Evolutionary conservation across 2,888 invertebrate species (phyloP).

Genomic region (Harpalus rubripes): DNA sequence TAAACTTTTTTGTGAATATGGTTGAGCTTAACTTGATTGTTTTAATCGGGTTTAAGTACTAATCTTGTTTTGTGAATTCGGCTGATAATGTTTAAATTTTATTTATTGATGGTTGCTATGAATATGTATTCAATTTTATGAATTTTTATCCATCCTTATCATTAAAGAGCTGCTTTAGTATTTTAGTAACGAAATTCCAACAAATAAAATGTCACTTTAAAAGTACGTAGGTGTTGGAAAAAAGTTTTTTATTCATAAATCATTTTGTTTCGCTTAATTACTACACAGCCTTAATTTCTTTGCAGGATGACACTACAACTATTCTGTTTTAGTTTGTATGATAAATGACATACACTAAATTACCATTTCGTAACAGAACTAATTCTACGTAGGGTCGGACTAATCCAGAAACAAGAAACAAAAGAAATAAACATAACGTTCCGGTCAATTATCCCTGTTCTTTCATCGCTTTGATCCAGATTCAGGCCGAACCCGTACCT

Average conservation of each 20-base stretch:
- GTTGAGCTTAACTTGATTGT: too few species aligned
- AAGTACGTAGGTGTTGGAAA: too few species aligned
- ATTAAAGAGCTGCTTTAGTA: too few species aligned
- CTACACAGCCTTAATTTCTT: neutral
- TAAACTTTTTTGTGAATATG: too few species aligned
- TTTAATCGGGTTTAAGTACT: too few species aligned
- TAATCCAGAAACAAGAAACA: constrained; percentile 32
- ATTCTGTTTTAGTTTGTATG: neutral
- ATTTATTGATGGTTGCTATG: too few species aligned
- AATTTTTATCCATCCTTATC: too few species aligned
- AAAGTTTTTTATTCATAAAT: neutral
- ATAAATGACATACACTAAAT: neutral
- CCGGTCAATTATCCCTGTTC: constrained; percentile 28
- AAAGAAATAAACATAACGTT: constrained; percentile 32
- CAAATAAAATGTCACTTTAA: too few species aligned
- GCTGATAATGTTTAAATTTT: too few species aligned
- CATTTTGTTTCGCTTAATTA: neutral
- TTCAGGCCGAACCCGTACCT: neutral
- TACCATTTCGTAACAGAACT: neutral
- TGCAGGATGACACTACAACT: neutral
- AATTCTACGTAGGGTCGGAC: constrained; percentile 2
- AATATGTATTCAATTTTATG: too few species aligned
- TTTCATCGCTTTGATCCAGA: constrained; percentile 10
- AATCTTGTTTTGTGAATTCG: too few species aligned
- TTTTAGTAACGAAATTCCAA: too few species aligned